Percentiles rank a stretch among this genome's conserved stretches.
These are phyloP conservation scores for Arge pagana DNA, from an alignment of 2,888 invertebrate species.

Conservation along the genomic window DNA sequence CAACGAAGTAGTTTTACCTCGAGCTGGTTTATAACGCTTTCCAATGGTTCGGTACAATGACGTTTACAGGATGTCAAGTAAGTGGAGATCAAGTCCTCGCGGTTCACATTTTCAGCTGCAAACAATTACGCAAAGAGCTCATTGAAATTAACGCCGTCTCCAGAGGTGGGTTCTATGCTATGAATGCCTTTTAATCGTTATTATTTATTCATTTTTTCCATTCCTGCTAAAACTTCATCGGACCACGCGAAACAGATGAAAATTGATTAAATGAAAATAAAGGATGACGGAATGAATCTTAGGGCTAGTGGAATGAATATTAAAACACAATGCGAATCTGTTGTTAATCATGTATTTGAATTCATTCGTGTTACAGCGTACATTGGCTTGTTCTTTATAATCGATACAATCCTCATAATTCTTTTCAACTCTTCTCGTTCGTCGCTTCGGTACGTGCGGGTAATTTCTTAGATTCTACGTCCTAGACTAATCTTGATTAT, in stretches of 20 bases:
- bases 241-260: no score
- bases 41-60: slow-evolving; percentile 73
- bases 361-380: slow-evolving; percentile 26
- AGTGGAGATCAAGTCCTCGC: slow-evolving; percentile 72
- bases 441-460: no score
- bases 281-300: slow-evolving; percentile 24
- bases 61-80: slow-evolving; percentile 76
- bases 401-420: no score
- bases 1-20: slow-evolving; percentile 61
- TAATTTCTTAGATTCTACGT: no score
- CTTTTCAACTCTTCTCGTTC: no score
- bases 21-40: slow-evolving; percentile 73
- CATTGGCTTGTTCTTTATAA: slow-evolving; percentile 19
- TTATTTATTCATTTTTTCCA: no score
- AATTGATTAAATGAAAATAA: slow-evolving; percentile 13
- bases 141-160: no score
- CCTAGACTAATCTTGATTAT: no score
- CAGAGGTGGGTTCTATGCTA: no score
- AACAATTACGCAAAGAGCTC: slow-evolving; percentile 43
- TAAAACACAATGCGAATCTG: slow-evolving; percentile 38
- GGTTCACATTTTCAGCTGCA: slow-evolving; percentile 68
- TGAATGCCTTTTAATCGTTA: no score
- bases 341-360: slow-evolving; percentile 37
- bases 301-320: slow-evolving; percentile 38
- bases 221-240: no score